Evolutionary conservation across 2,113 vertebrate genomes (phyloP).

Genomic region (Aegotheles bennettii): DNA sequence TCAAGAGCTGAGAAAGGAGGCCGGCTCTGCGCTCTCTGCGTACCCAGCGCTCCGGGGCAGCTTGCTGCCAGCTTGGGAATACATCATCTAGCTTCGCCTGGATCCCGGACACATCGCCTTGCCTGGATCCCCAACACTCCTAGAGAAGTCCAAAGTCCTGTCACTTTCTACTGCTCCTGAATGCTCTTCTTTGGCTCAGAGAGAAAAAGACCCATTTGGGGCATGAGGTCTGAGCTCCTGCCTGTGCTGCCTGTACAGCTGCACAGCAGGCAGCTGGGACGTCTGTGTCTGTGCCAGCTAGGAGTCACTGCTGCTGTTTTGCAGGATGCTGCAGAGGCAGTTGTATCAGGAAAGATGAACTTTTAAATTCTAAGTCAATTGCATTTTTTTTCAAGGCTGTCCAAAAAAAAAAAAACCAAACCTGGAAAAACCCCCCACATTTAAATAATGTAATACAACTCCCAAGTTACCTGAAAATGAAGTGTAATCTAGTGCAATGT

Average conservation of each 20-base stretch:
- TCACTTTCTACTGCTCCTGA: neutral
- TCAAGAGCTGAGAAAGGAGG: too few species aligned
- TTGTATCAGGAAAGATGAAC: neutral
- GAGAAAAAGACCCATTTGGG: neutral
- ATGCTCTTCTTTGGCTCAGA: neutral
- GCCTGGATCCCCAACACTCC: too few species aligned
- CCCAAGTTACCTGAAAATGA: conserved; percentile 20
- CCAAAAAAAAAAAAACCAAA: neutral
- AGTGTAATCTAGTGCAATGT: conserved; percentile 50
- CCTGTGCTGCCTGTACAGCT: neutral
- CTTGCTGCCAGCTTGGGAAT: too few species aligned
- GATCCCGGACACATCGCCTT: too few species aligned
- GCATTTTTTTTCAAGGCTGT: neutral
- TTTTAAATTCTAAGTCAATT: neutral
- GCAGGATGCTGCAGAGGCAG: neutral
- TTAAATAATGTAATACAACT: neutral
- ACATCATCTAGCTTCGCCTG: too few species aligned
- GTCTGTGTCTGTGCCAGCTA: neutral
- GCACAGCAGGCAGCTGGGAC: neutral
- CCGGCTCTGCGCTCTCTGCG: too few species aligned
- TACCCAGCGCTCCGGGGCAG: too few species aligned
- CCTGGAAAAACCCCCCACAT: neutral
- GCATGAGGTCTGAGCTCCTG: neutral
- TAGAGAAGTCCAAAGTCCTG: neutral
- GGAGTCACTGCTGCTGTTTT: neutral